Evolutionary conservation across 2,113 vertebrate genomes (phyloP).

Genomic region (Nothocercus julius): DNA sequence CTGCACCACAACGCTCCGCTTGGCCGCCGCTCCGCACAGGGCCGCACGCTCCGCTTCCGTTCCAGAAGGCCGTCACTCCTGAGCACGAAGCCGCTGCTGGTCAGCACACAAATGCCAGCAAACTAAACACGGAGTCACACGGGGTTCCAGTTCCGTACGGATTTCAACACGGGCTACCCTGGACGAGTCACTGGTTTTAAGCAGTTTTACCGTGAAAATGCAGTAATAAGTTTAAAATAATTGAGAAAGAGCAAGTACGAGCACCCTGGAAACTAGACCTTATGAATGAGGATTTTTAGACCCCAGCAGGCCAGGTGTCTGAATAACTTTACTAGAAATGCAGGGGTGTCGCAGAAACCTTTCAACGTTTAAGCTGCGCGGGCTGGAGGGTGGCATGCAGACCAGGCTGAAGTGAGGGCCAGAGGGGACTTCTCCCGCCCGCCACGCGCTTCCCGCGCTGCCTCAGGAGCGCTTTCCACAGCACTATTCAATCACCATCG

Average conservation of each 20-base stretch:
- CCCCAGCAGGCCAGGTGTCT: fast-evolving
- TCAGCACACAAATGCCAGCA: background rate
- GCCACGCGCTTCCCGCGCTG: background rate
- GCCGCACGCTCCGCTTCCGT: background rate
- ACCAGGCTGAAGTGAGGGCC: background rate
- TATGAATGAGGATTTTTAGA: background rate
- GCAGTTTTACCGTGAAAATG: background rate
- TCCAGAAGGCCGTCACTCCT: too few relatives aligned
- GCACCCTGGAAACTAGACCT: background rate
- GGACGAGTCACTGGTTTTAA: background rate
- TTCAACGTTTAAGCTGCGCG: background rate
- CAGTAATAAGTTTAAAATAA: background rate
- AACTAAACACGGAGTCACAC: background rate
- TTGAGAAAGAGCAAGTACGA: background rate
- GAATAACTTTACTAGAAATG: background rate
- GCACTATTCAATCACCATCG: background rate
- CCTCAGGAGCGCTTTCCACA: background rate
- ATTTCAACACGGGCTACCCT: background rate
- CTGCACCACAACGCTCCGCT: background rate
- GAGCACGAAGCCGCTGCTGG: background rate
- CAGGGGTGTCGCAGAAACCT: background rate
- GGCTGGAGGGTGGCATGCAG: fast-evolving
- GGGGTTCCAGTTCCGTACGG: background rate
- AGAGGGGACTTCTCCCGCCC: background rate
- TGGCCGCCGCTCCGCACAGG: background rate